These are phyloP conservation scores for Leucosticte australis DNA, from an alignment of 2,113 vertebrate species.

Conservation along the genomic window DNA sequence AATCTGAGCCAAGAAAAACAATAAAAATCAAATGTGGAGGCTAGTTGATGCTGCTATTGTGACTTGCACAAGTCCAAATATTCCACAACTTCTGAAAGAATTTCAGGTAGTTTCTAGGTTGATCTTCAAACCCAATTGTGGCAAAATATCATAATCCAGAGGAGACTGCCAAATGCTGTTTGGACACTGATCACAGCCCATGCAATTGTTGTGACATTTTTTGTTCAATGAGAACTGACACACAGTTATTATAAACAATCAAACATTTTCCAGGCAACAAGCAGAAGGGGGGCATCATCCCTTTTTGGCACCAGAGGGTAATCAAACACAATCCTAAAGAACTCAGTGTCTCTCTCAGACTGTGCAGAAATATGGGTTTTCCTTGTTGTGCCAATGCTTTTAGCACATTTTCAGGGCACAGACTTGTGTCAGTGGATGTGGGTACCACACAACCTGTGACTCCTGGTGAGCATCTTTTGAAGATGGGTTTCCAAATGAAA, in stretches of 20 bases:
- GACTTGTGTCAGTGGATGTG: neutral
- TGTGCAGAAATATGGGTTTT: neutral
- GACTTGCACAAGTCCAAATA: neutral
- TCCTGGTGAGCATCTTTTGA: neutral
- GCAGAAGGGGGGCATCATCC: neutral
- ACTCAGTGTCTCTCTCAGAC: neutral
- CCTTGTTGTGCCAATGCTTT: neutral
- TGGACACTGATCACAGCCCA: neutral
- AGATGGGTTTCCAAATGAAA: neutral
- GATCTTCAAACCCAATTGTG: neutral
- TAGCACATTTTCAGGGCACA: neutral
- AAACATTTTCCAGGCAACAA: neutral
- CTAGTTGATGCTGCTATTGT: neutral
- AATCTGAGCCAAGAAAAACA: neutral
- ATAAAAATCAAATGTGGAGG: neutral
- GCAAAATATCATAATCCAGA: slow-evolving; percentile 1
- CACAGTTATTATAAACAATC: slow-evolving; percentile 12
- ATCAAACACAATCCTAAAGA: neutral
- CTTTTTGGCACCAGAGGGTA: neutral
- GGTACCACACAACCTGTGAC: neutral
- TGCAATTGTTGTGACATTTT: slow-evolving; percentile 11
- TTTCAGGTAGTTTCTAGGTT: neutral
- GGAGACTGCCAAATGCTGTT: neutral
- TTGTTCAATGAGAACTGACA: slow-evolving; percentile 32
- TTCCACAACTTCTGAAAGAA: neutral